Percentiles rank a stretch among this genome's conserved stretches.
Conservation (phyloP, 2,797 vertebrate species). For the Buceros bicornis region DNA sequence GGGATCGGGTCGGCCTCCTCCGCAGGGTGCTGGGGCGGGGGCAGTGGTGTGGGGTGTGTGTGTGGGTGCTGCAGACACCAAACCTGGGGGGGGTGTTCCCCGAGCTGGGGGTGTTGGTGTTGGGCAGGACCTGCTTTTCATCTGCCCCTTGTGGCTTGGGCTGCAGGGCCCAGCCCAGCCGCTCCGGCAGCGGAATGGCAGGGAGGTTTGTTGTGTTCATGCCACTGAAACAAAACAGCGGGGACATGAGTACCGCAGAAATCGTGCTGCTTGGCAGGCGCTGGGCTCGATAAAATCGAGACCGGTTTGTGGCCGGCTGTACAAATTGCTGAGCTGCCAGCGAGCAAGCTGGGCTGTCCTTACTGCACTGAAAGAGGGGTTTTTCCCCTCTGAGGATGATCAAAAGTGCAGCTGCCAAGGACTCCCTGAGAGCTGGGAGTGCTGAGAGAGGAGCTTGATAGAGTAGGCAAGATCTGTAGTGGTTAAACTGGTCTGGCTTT, state of each 20-base stretch:
- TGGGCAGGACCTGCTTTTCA: rapidly evolving
- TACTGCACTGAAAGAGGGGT: neutral
- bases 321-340: neutral
- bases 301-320: neutral
- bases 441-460: neutral
- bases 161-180: neutral
- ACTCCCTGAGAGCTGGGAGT: rapidly evolving
- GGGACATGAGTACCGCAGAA: neutral
- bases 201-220: rapidly evolving
- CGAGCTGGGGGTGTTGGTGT: rapidly evolving
- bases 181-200: rapidly evolving
- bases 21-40: neutral
- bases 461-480: neutral
- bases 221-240: neutral
- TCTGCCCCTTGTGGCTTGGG: rapidly evolving
- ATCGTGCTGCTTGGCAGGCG: neutral
- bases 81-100: neutral
- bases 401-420: neutral
- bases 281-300: neutral
- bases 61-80: neutral
- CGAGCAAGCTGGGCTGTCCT: neutral
- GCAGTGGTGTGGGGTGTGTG: neutral
- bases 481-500: neutral
- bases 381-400: neutral
- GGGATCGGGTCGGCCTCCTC: neutral